Evolutionary conservation across 2,797 vertebrate genomes (phyloP).

Genomic region (Hephaestus fuliginosus): DNA sequence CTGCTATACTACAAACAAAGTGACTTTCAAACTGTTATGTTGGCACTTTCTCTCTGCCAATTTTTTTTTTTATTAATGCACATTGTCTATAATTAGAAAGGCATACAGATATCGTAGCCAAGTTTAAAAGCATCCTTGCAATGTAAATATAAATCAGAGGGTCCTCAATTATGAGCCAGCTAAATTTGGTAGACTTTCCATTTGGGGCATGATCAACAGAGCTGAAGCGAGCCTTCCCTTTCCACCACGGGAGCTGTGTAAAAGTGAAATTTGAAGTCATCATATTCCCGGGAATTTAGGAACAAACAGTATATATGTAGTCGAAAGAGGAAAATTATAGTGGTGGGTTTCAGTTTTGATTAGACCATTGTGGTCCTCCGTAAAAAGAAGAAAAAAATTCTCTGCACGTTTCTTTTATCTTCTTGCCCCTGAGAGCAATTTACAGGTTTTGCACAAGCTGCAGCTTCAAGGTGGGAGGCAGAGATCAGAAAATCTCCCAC

Average conservation of each 20-base stretch:
- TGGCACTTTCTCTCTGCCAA: slow-evolving; percentile 11
- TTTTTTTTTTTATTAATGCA: neutral
- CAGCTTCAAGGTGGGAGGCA: slow-evolving; percentile 47
- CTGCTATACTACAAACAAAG: neutral
- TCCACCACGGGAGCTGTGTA: neutral
- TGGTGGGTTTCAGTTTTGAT: neutral
- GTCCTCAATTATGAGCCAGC: no score
- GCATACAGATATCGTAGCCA: neutral
- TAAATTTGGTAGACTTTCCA: no score
- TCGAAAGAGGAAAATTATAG: neutral
- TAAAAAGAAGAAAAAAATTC: slow-evolving; percentile 33
- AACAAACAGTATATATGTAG: neutral
- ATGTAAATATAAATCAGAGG: no score
- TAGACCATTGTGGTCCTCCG: slow-evolving; percentile 8
- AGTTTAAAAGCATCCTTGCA: no score
- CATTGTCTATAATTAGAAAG: neutral
- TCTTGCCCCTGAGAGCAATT: slow-evolving; percentile 70
- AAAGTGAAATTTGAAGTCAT: neutral
- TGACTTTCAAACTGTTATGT: slow-evolving; percentile 12
- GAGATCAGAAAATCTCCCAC: slow-evolving; percentile 50
- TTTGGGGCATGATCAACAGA: neutral
- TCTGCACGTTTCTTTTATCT: slow-evolving; percentile 67
- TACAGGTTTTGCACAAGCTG: slow-evolving; percentile 59
- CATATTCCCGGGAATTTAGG: neutral
- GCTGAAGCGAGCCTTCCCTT: neutral